Conservation (phyloP, 2,888 invertebrate species). For the Hetaerina titia region DNA sequence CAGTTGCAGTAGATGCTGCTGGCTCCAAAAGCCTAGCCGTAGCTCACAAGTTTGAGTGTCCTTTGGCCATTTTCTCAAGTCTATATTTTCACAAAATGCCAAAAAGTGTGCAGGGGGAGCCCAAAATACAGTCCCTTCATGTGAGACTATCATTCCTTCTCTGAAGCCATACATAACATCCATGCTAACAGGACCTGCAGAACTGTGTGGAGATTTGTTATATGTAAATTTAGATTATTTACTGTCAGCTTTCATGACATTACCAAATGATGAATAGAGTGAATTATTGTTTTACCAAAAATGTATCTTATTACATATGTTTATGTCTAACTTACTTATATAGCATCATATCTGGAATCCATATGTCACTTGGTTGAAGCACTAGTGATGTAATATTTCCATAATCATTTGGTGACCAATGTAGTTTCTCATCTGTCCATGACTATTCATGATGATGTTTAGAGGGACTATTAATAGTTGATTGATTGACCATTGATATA, state of each 20-base stretch:
- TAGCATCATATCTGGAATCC: conserved; percentile 80
- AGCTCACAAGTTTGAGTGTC: conserved; percentile 76
- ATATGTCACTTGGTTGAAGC: conserved; percentile 80
- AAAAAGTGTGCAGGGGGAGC: conserved; percentile 74
- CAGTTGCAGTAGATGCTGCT: conserved; percentile 70
- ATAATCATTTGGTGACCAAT: conserved; percentile 82
- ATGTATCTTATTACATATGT: neutral
- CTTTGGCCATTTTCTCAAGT: conserved; percentile 76
- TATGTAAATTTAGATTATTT: conserved; percentile 73
- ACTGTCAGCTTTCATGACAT: conserved; percentile 17
- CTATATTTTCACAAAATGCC: conserved; percentile 75
- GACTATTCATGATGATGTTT: conserved; percentile 75
- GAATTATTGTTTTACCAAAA: neutral
- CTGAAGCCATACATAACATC: conserved; percentile 73
- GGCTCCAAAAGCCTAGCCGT: conserved; percentile 75
- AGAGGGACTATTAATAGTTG: neutral
- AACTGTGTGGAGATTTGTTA: neutral
- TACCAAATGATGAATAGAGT: too few relatives aligned
- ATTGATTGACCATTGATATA: too few relatives aligned
- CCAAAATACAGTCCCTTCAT: conserved; percentile 75
- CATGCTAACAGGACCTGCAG: neutral
- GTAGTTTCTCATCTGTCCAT: conserved; percentile 83
- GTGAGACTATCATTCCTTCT: conserved; percentile 73
- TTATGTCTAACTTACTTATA: conserved; percentile 74
- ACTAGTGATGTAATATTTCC: conserved; percentile 78